A percentile compares a stretch with the other conserved stretches of the same genome.
Evolutionary conservation across 2,113 vertebrate genomes (phyloP).

Genomic region (Salvelinus fontinalis): DNA sequence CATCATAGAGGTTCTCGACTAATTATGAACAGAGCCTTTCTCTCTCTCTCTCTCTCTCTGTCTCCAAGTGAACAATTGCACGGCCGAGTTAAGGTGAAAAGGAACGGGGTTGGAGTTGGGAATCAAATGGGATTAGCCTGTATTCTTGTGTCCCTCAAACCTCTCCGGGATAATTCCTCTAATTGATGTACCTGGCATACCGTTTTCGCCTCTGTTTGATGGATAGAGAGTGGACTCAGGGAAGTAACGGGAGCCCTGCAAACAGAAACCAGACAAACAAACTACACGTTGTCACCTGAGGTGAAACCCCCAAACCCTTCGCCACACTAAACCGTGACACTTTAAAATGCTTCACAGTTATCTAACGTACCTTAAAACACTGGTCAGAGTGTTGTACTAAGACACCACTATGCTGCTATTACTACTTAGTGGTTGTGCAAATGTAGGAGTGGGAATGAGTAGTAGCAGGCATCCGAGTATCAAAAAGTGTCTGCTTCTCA

Average conservation of each 20-base stretch:
- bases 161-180: conserved; percentile 58
- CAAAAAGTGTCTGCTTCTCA: not conserved
- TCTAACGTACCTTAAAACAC: not conserved
- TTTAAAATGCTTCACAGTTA: not conserved
- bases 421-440: not conserved
- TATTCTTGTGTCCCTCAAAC: conserved; percentile 58
- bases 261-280: not conserved
- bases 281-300: too few species aligned
- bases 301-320: not conserved
- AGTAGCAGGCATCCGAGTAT: not conserved
- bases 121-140: conserved; percentile 66
- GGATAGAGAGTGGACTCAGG: not conserved
- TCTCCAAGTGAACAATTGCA: conserved; percentile 62
- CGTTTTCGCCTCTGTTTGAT: not conserved
- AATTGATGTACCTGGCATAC: conserved; percentile 53
- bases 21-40: conserved; percentile 61
- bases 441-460: not conserved
- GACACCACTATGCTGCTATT: not conserved
- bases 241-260: not conserved
- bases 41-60: conserved; percentile 21
- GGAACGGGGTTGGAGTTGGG: conserved; percentile 60
- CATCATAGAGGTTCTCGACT: conserved; percentile 64
- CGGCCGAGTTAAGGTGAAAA: conserved; percentile 66
- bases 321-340: not conserved
- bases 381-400: conserved; percentile 4